Base-by-base conservation (phyloP, 1,140 invertebrate species). In the Orius insidiosus region DNA sequence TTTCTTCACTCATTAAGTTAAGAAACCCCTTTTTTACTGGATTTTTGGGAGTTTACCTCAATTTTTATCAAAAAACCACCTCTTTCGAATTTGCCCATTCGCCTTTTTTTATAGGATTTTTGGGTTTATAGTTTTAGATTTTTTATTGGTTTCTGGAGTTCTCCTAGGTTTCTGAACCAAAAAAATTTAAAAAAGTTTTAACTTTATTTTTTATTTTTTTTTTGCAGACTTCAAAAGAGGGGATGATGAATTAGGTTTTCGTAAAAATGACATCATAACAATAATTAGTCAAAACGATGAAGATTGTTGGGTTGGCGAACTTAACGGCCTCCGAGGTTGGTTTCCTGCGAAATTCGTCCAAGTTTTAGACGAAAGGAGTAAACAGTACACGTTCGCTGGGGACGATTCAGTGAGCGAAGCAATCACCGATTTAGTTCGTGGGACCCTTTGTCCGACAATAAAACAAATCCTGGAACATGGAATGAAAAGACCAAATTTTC, bases 321-420 rank as follows among this genome's bases (percentile, higher is more conserved):
- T 98, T 2, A 98, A 98, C 73, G 95, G 95, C 2, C 63, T 96
- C 30, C 70, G 88, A 61, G 95, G 95, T 33, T 99, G 95, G 95
- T 99, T 99, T 70, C 96, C 96, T 13, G 94, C 96, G 5, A 90
- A 95, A 66, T 97, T 96, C 72, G 94, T 97, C 0, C 84, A 94
- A 60, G 65, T 98, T 43, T n/a, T 98, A 14, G 95, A 99, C 66
- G 95, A 99, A 64, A 71, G 95, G 55, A 95, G 92, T 60, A 94
- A 93, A 58, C 75, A 89, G 57, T 99, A 99, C 63, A 90, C 85
- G 18, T 78, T 81, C 52, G 93, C 89, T 38, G 96, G 96, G 3
- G 96, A 99, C 68, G 96, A 99, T 66, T 80, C 85, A 13, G 85
- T 98, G 0, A 92, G 85, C 36, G 89, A 97, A 68, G 82, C 81